Evolutionary conservation across 2,113 vertebrate genomes (phyloP), one percentile per base, ranked within the genome.

Genomic region (Astur gentilis): DNA sequence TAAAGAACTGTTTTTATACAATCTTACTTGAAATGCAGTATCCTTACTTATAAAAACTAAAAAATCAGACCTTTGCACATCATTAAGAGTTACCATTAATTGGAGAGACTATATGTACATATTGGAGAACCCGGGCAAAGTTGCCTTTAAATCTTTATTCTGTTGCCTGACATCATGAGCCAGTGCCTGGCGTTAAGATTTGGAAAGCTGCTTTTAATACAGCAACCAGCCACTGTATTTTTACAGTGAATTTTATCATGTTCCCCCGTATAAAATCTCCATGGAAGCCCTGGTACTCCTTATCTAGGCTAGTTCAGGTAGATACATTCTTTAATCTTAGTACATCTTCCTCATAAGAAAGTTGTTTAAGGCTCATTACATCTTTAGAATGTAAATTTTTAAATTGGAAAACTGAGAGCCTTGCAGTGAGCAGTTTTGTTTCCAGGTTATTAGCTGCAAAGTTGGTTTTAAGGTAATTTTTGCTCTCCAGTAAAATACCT

Each of bases 21-120:
- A 3, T 82, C 45, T 83, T 88, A 85, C 54, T 97, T 97, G 94
- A 98, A 98, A 98, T 98, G 98, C 98, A 98, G 95, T 98, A 98
- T 98, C 98, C 95, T 97, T 98, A 97, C 95, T 97, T 97, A 94
- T 94, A 92, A 97, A 97, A 93, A 61, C 78, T 69, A 57, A 94
- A 95, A 58, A 76, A 76, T 47, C 47, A 57, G 62, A 71, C 31
- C 27, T 89, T 77, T 22, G 5, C 47, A 47, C 21, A 12, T 88
- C 14, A 26, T 77, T 66, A 42, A 73, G 57, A 65, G 54, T 83
- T 86, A 36, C 23, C 27, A 5, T 84, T 95, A 89, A 57, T 79
- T 13, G 10, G 20, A 76, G 81, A 76, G 54, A 70, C 18, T 66
- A 2, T 16, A 23, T 36, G 14, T 72, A 57, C 17, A 4, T 57